Percentiles rank a stretch among this genome's conserved stretches.
phyloP scores from a whole-genome alignment of 1,140 invertebrate species.

The Drosophila bipectinata region DNA sequence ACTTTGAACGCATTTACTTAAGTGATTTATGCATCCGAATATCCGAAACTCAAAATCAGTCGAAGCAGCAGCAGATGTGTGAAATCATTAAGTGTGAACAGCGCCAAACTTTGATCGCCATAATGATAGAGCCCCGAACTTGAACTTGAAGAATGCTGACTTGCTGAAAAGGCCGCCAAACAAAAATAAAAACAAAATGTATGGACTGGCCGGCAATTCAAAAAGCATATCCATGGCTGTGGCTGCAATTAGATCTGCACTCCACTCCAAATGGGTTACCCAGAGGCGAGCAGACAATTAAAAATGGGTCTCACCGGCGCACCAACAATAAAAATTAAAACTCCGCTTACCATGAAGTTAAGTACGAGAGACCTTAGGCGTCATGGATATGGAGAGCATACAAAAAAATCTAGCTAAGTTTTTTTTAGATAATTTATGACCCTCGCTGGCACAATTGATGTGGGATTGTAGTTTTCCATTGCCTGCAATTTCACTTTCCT shows the following conservation, averaged over 20 bases:
- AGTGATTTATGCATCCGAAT: conserved; percentile 62
- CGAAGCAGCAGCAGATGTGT: conserved; percentile 43
- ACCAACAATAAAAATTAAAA: conserved; percentile 44
- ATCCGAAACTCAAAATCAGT: conserved; percentile 29
- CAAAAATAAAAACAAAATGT: conserved; percentile 23
- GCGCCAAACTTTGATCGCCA: conserved; percentile 65
- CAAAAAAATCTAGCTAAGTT: not conserved
- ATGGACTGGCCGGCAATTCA: conserved; percentile 13
- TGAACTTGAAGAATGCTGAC: conserved; percentile 71
- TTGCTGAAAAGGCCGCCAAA: conserved; percentile 42
- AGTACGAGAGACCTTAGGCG: conserved; percentile 62
- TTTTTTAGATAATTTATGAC: conserved; percentile 8
- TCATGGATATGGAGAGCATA: conserved; percentile 19
- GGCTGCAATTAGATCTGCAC: conserved; percentile 71
- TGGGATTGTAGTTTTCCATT: conserved; percentile 39
- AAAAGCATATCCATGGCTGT: conserved; percentile 46
- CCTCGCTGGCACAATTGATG: conserved; percentile 19
- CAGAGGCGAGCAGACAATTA: conserved; percentile 66
- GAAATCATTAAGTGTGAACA: conserved; percentile 75
- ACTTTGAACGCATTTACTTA: conserved; percentile 72
- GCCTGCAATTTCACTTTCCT: conserved; percentile 73
- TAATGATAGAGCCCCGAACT: conserved; percentile 59
- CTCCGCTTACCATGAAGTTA: conserved; percentile 71
- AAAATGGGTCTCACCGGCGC: conserved; percentile 52
- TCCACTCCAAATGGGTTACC: conserved; percentile 51